Evolutionary conservation across 2,888 invertebrate genomes (phyloP), one percentile per base, ranked within the genome.

Genomic region (Selenia dentaria): DNA sequence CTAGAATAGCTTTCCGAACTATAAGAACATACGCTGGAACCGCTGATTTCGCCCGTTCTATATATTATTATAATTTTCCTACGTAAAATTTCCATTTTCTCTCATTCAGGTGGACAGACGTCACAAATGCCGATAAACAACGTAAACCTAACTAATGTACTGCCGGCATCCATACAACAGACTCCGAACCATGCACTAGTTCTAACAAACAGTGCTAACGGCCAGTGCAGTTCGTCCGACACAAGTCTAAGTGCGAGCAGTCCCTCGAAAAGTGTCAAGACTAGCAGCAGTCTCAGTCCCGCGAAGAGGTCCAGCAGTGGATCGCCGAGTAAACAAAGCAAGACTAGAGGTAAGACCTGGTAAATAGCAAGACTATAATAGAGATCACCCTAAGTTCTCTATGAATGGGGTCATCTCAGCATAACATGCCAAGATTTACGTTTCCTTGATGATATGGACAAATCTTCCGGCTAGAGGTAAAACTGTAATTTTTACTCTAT

Each of bases 221-320:
- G 82, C 4, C 91, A 86, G 54, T 91, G 91, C 64, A 90, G 91
- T 32, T 91, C 91, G 0, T 90, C 90, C 0, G 91, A 91, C 60
- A 91, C 91, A 6, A 85, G 94, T 66, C 76, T 93, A 24, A 94
- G 94, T 62, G 95, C 94, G 28, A 95, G 94, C 57, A 96, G 96
- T 68, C 96, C 96, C 0, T 96, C 96, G 36, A 95, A 96, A 76
- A 96, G 96, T 78, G 94, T 96, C 6, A 96, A 96, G 73, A 96
- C 96, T 34, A 96, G 96, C 20, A 95, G 96, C 12, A 96, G 96
- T 59, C 90, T 96, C 27, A 96, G 96, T 70, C 96, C 96, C 0
- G 96, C 96, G 0, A 96, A 96, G 78, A 87, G 96, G 51, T 95
- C 94, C 50, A 95, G 95, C 43, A 96, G 96, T 52, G 96, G 96